Evolutionary conservation across 2,113 vertebrate species (phyloP).

Genomic region (Dissostichus mawsoni): DNA sequence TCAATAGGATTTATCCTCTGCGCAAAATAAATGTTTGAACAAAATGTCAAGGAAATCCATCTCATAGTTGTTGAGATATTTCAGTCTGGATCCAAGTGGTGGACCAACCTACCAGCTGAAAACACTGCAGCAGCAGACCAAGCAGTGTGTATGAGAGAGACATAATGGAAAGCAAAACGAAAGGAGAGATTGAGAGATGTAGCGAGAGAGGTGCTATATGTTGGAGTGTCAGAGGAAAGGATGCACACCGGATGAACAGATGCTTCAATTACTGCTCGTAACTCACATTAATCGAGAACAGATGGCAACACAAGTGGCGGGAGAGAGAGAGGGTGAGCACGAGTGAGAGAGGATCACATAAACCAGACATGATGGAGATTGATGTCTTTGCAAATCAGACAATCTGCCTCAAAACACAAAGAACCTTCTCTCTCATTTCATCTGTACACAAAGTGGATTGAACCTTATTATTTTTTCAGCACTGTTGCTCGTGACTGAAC

Average conservation of each 20-base stretch:
- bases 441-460: conserved; percentile 22
- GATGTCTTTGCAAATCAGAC: conserved; percentile 63
- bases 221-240: conserved; percentile 47
- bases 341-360: conserved; percentile 38
- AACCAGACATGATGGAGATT: conserved; percentile 71
- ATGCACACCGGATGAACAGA: conserved; percentile 74
- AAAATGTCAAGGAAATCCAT: too few relatives aligned
- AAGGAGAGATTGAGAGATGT: not conserved
- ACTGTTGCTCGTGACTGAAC: not conserved
- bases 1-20: not conserved
- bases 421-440: conserved; percentile 19
- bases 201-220: conserved; percentile 17
- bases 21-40: too few relatives aligned
- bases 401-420: conserved; percentile 53
- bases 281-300: conserved; percentile 81
- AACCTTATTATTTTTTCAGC: not conserved
- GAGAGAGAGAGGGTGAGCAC: conserved; percentile 21
- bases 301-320: conserved; percentile 74
- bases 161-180: not conserved
- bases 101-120: not conserved
- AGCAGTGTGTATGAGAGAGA: not conserved
- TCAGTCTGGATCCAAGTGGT: too few relatives aligned
- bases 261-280: conserved; percentile 81
- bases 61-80: too few relatives aligned
- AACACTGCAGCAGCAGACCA: not conserved